Percentiles rank a stretch among this genome's conserved stretches.
These are phyloP conservation scores for Brassicogethes aeneus DNA, from an alignment of 2,888 invertebrate genomes.

Conservation along the genomic window DNA sequence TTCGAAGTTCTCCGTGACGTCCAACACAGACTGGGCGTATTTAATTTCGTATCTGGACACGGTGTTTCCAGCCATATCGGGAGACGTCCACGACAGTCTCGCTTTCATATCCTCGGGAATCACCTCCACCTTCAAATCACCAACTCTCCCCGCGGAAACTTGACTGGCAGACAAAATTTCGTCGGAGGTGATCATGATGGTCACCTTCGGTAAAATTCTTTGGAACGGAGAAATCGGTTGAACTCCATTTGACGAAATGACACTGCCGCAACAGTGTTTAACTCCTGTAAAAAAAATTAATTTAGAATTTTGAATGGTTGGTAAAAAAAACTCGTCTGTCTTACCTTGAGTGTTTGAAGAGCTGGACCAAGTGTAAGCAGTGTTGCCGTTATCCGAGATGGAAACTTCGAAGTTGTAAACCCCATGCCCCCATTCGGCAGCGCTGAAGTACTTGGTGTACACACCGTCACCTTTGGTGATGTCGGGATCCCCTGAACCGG, in stretches of 20 bases:
- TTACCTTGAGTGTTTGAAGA: conserved; percentile 30
- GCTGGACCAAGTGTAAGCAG: conserved; percentile 43
- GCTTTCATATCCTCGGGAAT: conserved; percentile 42
- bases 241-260: conserved; percentile 40
- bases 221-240: conserved; percentile 46
- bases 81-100: conserved; percentile 50
- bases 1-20: conserved; percentile 44
- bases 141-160: conserved; percentile 43
- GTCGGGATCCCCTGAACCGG: conserved; percentile 56
- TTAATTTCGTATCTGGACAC: conserved; percentile 47
- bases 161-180: conserved; percentile 33
- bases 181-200: conserved; percentile 38
- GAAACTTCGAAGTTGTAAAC: conserved; percentile 44
- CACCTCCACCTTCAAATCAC: conserved; percentile 45
- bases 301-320: conserved; percentile 4
- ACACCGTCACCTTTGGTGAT: conserved; percentile 55
- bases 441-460: conserved; percentile 52
- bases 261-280: conserved; percentile 47
- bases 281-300: conserved; percentile 27
- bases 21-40: conserved; percentile 38
- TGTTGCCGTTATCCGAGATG: conserved; percentile 47
- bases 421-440: conserved; percentile 42
- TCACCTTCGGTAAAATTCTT: conserved; percentile 43
- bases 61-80: conserved; percentile 46
- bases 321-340: conserved; percentile 11